phyloP scores from a whole-genome alignment of 2,888 invertebrate species.

The Terebella lapidaria region DNA sequence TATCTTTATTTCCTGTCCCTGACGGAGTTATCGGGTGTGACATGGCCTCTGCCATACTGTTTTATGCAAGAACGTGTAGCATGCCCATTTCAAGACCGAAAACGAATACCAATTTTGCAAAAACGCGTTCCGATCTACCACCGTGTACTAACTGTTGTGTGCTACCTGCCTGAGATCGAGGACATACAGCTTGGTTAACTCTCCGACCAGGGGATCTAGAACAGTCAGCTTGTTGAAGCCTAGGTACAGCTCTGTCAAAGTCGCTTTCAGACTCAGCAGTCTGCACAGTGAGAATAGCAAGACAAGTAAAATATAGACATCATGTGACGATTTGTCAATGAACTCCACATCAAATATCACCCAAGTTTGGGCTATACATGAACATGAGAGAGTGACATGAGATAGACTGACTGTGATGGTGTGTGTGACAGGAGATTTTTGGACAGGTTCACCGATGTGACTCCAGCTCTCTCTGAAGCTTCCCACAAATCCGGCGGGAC shows the following conservation, averaged over 20 bases:
- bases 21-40: too few species aligned
- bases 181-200: slow-evolving; percentile 13
- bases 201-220: slow-evolving; percentile 10
- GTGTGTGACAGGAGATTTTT: slow-evolving; percentile 67
- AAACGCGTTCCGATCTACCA: too few species aligned
- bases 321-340: too few species aligned
- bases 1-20: too few species aligned
- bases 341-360: too few species aligned
- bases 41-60: too few species aligned
- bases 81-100: too few species aligned
- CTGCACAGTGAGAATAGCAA: not conserved
- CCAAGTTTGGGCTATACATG: not conserved
- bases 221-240: slow-evolving; percentile 19
- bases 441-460: slow-evolving; percentile 73
- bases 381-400: too few species aligned
- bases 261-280: not conserved
- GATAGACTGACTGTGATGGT: not conserved
- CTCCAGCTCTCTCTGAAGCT: slow-evolving; percentile 67
- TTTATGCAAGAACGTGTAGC: too few species aligned
- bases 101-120: too few species aligned
- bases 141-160: too few species aligned
- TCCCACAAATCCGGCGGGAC: slow-evolving; percentile 71
- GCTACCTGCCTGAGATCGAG: slow-evolving; percentile 23
- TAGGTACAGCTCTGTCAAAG: slow-evolving; percentile 19
- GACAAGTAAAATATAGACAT: too few species aligned